Conservation (phyloP, 2,113 vertebrate genomes). For the Xyrauchen texanus region DNA sequence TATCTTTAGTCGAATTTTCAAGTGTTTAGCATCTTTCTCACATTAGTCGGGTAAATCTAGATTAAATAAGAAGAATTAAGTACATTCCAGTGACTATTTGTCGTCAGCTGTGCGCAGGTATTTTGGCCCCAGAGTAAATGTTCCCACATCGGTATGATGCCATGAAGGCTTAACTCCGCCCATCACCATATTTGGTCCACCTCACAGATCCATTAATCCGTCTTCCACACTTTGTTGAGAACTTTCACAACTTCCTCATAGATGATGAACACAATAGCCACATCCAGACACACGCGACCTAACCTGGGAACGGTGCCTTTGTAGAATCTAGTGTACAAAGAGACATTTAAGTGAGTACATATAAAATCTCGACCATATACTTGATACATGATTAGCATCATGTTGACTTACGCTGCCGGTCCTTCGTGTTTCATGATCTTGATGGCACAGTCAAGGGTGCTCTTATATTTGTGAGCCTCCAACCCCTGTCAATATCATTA, state of each 20-base stretch:
- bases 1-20: constrained; percentile 3
- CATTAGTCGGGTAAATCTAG: constrained; percentile 28
- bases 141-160: background rate
- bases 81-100: constrained; percentile 7
- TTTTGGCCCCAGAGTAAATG: constrained; percentile 2
- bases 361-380: background rate
- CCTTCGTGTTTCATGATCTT: constrained; percentile 94
- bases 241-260: constrained; percentile 95
- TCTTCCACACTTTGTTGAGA: constrained; percentile 93
- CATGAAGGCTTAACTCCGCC: constrained; percentile 15
- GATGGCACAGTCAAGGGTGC: constrained; percentile 86
- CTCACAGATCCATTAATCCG: constrained; percentile 73
- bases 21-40: constrained; percentile 34
- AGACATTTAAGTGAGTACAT: no score
- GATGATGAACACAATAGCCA: constrained; percentile 96
- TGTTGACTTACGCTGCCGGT: constrained; percentile 82
- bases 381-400: no score
- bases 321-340: constrained; percentile 82
- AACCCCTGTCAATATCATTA: constrained; percentile 78
- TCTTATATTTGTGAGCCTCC: constrained; percentile 93
- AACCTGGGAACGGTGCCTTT: constrained; percentile 93
- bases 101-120: background rate
- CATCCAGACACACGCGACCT: constrained; percentile 91
- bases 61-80: background rate
- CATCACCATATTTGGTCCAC: background rate